Base-by-base conservation (phyloP, 2,797 vertebrate genomes). In the Champsocephalus gunnari region DNA sequence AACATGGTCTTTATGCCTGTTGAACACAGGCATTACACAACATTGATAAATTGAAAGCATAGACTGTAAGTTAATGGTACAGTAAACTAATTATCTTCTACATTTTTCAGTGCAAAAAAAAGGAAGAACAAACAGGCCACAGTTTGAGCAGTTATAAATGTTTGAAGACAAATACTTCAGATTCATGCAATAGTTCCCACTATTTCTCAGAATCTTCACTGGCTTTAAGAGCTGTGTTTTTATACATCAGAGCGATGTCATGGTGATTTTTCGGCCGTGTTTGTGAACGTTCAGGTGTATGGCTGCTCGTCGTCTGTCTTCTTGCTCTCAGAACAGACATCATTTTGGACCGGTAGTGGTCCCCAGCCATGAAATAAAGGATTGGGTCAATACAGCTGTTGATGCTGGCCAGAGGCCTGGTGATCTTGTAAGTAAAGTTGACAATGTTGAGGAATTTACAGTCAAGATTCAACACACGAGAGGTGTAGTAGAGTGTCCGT, bases 361-460 rank as follows among this genome's bases (percentile, higher is more conserved):
- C 96, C 69, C 97, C 97, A 0, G 91, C 96, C 84, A 98, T 88
- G 88, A 99, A 96, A 92, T 98, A 99, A 9, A 99, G 89, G 71
- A 99, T 93, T 1, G 98, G 98, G 81, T 99, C 97, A 0, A 99
- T 95, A 88, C 97, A 99, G 88, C 98, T 98, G 92, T 98, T 99
- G 87, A 96, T 73, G 55, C 97, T 97, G 51, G 97, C 98, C 87
- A 99, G 91, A 0, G 97, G 98, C 43, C 97, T 92, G 0, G 97
- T 99, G 90, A 97, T 95, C 91, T 99, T 99, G 86, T 98, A 99
- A n/a, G 94, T 91, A 57, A 99, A 94, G 86, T 98, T 99, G 75
- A 99, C 88, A 0, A 97, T 87, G 88, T 98, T 97, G 73, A 99
- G 96, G 14, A 92, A 83, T 4, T 8, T 4, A 50, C 97, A 99